Conservation (phyloP, 2,797 vertebrate genomes). For the Macroramphosus scolopax region DNA sequence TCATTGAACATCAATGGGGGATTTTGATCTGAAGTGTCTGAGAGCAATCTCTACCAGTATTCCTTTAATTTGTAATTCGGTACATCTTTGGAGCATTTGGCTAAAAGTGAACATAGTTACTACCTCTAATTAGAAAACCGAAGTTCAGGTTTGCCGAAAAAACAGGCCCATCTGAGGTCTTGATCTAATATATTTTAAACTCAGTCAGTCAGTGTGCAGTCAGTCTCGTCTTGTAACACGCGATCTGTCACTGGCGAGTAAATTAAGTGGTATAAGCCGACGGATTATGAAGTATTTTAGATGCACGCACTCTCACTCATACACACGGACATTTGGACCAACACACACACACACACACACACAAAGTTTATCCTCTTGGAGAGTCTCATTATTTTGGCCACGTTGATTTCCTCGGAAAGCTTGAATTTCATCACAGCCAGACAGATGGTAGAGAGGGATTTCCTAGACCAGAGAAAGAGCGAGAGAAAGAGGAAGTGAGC, state of each 20-base stretch:
- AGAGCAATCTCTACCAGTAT: no score
- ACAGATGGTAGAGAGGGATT: conserved; percentile 70
- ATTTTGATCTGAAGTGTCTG: no score
- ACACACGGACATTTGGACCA: conserved; percentile 2
- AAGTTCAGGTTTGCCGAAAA: not conserved
- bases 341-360: conserved; percentile 20
- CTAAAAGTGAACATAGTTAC: no score
- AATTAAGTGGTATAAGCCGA: conserved; percentile 41
- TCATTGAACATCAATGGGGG: no score
- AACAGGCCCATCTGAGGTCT: conserved; percentile 11
- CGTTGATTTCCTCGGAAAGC: conserved; percentile 62
- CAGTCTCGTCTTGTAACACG: conserved; percentile 9
- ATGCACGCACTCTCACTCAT: conserved; percentile 4
- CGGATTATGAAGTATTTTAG: conserved; percentile 60
- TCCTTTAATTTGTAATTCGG: no score
- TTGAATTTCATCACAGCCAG: conserved; percentile 57
- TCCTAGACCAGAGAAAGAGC: conserved; percentile 51
- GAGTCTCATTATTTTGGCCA: conserved; percentile 64
- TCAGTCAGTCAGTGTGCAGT: conserved; percentile 22
- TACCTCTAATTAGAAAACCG: not conserved
- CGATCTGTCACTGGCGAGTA: conserved; percentile 42
- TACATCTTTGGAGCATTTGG: no score
- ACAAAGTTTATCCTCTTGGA: conserved; percentile 54
- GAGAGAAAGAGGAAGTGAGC: conserved; percentile 9
- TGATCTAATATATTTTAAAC: conserved; percentile 13